These are phyloP conservation scores for Spea multiplicata DNA, from an alignment of 2,113 vertebrate species.

Conservation along the genomic window DNA sequence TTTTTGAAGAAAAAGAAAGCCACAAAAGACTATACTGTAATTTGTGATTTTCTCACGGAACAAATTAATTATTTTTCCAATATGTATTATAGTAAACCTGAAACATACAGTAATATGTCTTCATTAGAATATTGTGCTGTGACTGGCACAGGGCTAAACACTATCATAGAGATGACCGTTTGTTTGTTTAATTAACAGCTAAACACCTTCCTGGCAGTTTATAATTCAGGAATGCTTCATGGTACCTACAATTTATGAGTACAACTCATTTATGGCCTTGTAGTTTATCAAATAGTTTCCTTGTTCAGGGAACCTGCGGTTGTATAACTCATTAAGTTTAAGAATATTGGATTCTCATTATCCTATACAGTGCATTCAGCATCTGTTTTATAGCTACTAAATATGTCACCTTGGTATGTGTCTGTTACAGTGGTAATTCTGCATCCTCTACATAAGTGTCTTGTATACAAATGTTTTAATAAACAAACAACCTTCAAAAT, in stretches of 20 bases:
- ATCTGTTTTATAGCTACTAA: background rate
- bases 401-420: background rate
- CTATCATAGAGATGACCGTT: background rate
- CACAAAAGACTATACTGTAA: no score
- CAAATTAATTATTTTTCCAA: background rate
- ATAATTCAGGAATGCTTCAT: background rate
- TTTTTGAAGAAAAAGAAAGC: no score
- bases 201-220: background rate
- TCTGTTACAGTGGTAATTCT: background rate
- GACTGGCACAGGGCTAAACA: background rate
- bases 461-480: no score
- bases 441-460: background rate
- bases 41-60: no score
- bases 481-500: no score
- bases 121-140: background rate
- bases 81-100: background rate
- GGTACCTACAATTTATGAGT: background rate
- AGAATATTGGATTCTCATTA: background rate
- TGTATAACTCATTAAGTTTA: slow-evolving; percentile 5
- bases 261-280: background rate
- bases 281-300: slow-evolving; percentile 2
- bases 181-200: slow-evolving; percentile 1
- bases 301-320: background rate
- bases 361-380: background rate
- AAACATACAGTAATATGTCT: background rate